Base-by-base conservation (phyloP, 2,113 vertebrate genomes). In the Upupa epops region DNA sequence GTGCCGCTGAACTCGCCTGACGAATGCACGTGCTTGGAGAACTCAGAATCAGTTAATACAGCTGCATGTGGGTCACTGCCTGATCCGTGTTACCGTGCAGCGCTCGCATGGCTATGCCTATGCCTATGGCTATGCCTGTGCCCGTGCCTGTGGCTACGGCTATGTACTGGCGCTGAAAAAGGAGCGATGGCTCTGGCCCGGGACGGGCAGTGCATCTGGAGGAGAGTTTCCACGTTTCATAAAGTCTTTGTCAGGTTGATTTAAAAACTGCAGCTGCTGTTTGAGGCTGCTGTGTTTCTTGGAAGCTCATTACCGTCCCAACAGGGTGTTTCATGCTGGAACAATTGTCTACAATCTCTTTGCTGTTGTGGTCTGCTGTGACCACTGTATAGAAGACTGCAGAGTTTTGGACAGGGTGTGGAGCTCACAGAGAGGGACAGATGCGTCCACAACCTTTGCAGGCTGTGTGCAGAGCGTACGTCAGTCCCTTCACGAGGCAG, bases 241-340 rank as follows among this genome's bases (percentile, higher is more conserved):
- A 83, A 70, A 82, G 91, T 31, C 65, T 46, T 28, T 83, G 61
- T 64, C 37, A 86, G 70, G 31, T 42, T 91, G 82, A 76, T 86
- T 86, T 94, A 77, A 83, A 90, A 91, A 86, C 76, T 77, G 36
- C 63, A 80, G 63, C 83, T 89, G 81, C 68, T 60, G 9, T 86
- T 75, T 55, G 72, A 89, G 86, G 56, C 37, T 83, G 37, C 45
- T 69, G 11, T 72, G 69, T 90, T 93, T 86, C 65, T 65, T 90
- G 32, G 32, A 91, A 90, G 51, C 13, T n/a, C 54, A 77, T 77
- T 89, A 34, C 56, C 81, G 90, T 46, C 77, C 32, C 2, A 19
- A 71, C 7, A 77, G 26, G 11, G 12, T 64, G 24, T 34, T 80
- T 78, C 81, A 74, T 92, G 60, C 81, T 51, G 63, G n/a, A 89